Conservation (phyloP, 2,113 vertebrate species). For the Sigmodon hispidus region DNA sequence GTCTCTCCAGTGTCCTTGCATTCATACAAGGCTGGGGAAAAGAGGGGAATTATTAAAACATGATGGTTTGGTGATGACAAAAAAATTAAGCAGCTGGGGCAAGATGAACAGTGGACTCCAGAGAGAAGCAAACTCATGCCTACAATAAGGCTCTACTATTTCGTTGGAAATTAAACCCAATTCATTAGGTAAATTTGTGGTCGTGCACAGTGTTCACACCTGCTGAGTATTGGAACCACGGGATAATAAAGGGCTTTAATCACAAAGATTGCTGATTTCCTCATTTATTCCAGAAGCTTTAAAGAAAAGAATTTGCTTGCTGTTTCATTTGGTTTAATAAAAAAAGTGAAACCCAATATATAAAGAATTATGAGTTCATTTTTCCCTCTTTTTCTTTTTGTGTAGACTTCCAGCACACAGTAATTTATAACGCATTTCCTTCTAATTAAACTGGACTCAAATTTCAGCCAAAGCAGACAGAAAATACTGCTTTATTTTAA, state of each 20-base stretch:
- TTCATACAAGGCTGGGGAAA: conserved; percentile 17
- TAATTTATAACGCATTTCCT: conserved; percentile 64
- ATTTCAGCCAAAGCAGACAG: conserved; percentile 29
- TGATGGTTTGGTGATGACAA: conserved; percentile 70
- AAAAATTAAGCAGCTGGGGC: conserved; percentile 82
- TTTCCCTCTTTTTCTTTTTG: neutral
- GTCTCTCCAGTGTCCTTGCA: neutral
- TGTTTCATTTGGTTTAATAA: conserved; percentile 58
- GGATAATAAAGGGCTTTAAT: conserved; percentile 52
- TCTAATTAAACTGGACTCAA: conserved; percentile 70
- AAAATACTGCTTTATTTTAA: conserved; percentile 70
- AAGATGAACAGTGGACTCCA: conserved; percentile 52
- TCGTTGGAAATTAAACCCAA: conserved; percentile 73
- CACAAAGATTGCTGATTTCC: neutral
- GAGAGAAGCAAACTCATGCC: conserved; percentile 64
- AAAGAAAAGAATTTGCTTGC: conserved; percentile 28
- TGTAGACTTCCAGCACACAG: conserved; percentile 54
- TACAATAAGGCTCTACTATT: conserved; percentile 56
- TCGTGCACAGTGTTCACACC: neutral
- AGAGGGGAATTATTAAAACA: conserved; percentile 55
- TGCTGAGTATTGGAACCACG: conserved; percentile 17
- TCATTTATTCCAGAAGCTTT: neutral
- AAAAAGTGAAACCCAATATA: conserved; percentile 62
- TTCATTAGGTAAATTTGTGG: conserved; percentile 72
- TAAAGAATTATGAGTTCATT: conserved; percentile 63